Percentiles rank a stretch among this genome's conserved stretches.
Evolutionary conservation across 2,113 vertebrate species (phyloP).

Genomic region (Cyanistes caeruleus): DNA sequence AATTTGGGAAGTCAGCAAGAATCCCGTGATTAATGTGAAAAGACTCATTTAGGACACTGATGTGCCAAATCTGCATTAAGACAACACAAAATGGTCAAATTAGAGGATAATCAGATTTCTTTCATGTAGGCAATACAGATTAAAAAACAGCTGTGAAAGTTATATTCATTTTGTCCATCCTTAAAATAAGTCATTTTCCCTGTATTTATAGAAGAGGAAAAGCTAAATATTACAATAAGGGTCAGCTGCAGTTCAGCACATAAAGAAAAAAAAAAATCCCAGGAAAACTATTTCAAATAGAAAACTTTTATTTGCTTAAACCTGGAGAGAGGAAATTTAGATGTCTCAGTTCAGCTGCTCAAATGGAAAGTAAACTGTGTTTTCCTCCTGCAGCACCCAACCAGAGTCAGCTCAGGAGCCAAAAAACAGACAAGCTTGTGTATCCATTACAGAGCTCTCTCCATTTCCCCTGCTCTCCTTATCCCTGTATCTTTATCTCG

Average conservation of each 20-base stretch:
- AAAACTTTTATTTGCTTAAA: constrained; percentile 13
- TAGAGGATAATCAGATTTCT: neutral
- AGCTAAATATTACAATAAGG: constrained; percentile 3
- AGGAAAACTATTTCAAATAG: neutral
- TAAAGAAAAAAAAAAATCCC: neutral
- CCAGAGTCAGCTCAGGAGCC: neutral
- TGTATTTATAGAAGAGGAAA: neutral
- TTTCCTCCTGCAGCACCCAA: neutral
- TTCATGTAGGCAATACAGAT: neutral
- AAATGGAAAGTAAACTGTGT: neutral
- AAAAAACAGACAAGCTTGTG: neutral
- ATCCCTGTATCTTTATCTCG: constrained; percentile 68
- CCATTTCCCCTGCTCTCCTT: constrained; percentile 30
- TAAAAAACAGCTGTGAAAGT: neutral
- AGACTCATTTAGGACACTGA: neutral
- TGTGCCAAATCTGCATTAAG: neutral
- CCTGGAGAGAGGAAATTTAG: neutral
- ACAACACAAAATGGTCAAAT: neutral
- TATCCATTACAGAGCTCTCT: neutral
- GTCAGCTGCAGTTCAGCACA: neutral
- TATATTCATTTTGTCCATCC: neutral
- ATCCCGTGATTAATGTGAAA: neutral
- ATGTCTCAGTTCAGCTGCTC: neutral
- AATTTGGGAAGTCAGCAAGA: neutral
- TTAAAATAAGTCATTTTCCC: neutral